These are phyloP conservation scores for Apocheima hispidaria DNA, from an alignment of 2,888 invertebrate species.

Conservation along the genomic window DNA sequence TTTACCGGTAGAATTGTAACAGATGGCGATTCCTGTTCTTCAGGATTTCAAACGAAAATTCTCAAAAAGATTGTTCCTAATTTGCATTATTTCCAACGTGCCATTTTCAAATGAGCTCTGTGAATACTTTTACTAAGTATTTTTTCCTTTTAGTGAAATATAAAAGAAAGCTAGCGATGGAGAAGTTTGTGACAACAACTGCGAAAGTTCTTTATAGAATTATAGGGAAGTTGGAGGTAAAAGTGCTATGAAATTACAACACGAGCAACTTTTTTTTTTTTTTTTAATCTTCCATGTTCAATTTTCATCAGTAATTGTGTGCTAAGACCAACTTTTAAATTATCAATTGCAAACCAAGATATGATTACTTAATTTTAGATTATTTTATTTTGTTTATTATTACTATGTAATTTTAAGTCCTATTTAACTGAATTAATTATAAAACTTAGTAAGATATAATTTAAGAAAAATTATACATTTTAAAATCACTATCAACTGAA, in stretches of 20 bases:
- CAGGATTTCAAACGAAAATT: constrained; percentile 29
- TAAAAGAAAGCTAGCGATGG: constrained; percentile 21
- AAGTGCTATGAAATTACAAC: constrained; percentile 19
- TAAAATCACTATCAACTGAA: too few species aligned
- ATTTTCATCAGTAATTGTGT: too few species aligned
- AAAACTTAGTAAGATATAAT: too few species aligned
- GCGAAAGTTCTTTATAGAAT: constrained; percentile 26
- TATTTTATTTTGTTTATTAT: too few species aligned
- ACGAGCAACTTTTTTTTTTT: constrained; percentile 19
- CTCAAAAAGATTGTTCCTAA: constrained; percentile 28
- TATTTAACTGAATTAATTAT: too few species aligned
- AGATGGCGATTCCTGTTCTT: constrained; percentile 29
- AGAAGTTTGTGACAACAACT: constrained; percentile 15
- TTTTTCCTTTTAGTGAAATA: constrained; percentile 31
- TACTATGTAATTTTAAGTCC: too few species aligned
- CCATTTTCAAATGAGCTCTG: constrained; percentile 36
- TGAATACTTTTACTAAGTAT: constrained; percentile 24
- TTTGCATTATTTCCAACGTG: constrained; percentile 38
- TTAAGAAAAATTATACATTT: too few species aligned
- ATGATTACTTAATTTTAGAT: too few species aligned
- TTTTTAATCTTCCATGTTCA: constrained; percentile 20
- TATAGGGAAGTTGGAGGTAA: constrained; percentile 21
- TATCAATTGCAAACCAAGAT: too few species aligned
- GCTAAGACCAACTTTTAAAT: too few species aligned
- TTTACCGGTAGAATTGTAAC: constrained; percentile 25